Conservation (phyloP, 2,888 invertebrate genomes). For the Balanococcus diminutus region DNA sequence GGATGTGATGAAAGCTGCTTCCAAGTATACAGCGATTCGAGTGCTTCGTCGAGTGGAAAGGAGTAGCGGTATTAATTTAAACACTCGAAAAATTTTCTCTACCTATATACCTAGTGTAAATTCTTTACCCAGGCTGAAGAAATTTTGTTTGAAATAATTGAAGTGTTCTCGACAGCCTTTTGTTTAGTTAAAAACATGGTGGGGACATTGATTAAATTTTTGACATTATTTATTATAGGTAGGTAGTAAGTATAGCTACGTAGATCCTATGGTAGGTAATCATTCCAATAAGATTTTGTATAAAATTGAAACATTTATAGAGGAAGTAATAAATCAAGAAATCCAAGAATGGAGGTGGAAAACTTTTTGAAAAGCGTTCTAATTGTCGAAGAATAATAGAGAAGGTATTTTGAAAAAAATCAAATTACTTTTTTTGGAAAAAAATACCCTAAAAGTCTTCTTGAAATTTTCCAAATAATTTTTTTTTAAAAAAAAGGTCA, state of each 20-base stretch:
- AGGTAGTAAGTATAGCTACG: neutral
- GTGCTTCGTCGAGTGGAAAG: neutral
- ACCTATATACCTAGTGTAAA: neutral
- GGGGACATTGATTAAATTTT: neutral
- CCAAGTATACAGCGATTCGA: neutral
- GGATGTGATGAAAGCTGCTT: neutral
- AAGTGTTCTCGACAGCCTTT: neutral
- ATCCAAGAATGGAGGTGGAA: too few relatives aligned
- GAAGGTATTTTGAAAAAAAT: too few relatives aligned
- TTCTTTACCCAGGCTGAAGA: neutral
- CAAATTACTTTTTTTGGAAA: too few relatives aligned
- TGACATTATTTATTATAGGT: neutral
- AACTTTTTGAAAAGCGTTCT: too few relatives aligned
- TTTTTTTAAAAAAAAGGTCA: too few relatives aligned
- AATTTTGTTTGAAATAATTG: constrained; percentile 12
- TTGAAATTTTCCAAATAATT: too few relatives aligned
- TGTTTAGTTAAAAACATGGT: neutral
- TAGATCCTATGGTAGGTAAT: too few relatives aligned
- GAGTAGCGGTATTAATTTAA: constrained; percentile 7
- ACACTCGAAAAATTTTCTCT: neutral
- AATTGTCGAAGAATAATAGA: too few relatives aligned
- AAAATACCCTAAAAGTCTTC: too few relatives aligned
- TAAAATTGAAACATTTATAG: too few relatives aligned
- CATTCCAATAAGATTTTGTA: too few relatives aligned
- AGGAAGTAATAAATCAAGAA: too few relatives aligned